Evolutionary conservation across 2,888 invertebrate genomes (phyloP), one percentile per base, ranked within the genome.

Genomic region (Melieria crassipennis): DNA sequence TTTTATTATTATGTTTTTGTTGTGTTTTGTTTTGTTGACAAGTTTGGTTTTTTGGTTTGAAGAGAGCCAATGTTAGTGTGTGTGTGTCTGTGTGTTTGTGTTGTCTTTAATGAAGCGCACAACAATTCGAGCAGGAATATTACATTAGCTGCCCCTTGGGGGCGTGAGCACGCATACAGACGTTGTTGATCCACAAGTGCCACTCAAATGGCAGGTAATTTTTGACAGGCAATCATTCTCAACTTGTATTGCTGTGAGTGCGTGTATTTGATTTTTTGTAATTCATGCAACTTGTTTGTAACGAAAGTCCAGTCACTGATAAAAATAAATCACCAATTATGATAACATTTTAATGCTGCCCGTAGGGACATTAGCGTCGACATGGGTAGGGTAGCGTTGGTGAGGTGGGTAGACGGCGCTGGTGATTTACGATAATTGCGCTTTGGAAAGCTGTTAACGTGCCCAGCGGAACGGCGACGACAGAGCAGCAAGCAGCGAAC

Each of bases 251-350:
- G 30, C 30, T 30, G 30, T 30, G 2, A 30, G 30, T 57, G 13
- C 9, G 57, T 57, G n/a, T 16, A 9, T 57, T 57, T 57, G 10
- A n/a, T n/a, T 58, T 16, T 42, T 58, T 58, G n/a, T 58, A 0
- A 10, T 1, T 30, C 2, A 0, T 3, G 30, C 30, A 30, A 30
- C 30, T 30, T 30, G 30, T 30, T 30, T 30, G 30, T 30, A 30
- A 30, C 30, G 58, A 13, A 16, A 43, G 10, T 62, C 47, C 30
- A 30, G 30, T 30, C 30, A 30, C 30, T 30, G 43, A 5, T 56
- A 69, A 43, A 56, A 52, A 71, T 67, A 71, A 66, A 66, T 67
- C 50, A 57, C 62, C 62, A 71, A 71, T 71, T 71, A 71, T 57
- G 66, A 66, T 62, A 63, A 66, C 47, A 62, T 71, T 71, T 71